Conservation (phyloP, 2,888 invertebrate species). For the Sphecodes monilicornis region DNA sequence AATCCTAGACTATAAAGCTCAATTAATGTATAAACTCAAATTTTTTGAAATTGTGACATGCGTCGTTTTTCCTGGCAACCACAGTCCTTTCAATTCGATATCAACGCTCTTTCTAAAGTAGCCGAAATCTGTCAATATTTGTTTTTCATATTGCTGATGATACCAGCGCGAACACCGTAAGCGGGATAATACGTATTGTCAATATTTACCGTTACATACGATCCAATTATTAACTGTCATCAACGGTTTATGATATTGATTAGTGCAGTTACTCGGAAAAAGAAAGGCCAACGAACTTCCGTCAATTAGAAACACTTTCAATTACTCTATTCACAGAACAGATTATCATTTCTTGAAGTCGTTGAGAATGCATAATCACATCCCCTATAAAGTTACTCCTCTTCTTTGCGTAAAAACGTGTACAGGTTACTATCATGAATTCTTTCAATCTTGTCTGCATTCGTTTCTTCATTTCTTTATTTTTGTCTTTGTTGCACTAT, state of each 20-base stretch:
- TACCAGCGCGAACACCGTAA: background rate
- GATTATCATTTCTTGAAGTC: background rate
- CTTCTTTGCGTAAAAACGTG: no score
- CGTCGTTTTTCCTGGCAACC: no score
- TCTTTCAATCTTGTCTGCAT: no score
- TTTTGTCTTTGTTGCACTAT: no score
- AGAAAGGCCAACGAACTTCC: background rate
- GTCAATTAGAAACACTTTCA: background rate
- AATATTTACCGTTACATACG: background rate
- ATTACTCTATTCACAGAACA: background rate
- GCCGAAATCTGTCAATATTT: slow-evolving; percentile 29
- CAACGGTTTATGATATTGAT: background rate
- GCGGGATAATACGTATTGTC: background rate
- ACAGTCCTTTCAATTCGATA: slow-evolving; percentile 10
- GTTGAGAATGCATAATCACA: no score
- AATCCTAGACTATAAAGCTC: no score
- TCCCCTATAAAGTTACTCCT: no score
- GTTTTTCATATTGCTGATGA: background rate
- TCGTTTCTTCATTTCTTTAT: no score
- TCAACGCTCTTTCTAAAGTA: slow-evolving; percentile 7
- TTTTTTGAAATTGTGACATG: no score
- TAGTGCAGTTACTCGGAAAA: background rate
- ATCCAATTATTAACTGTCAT: background rate
- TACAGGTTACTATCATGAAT: no score
- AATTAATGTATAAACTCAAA: no score